phyloP scores from a whole-genome alignment of 2,888 invertebrate genomes.

The Melipona beecheii region DNA sequence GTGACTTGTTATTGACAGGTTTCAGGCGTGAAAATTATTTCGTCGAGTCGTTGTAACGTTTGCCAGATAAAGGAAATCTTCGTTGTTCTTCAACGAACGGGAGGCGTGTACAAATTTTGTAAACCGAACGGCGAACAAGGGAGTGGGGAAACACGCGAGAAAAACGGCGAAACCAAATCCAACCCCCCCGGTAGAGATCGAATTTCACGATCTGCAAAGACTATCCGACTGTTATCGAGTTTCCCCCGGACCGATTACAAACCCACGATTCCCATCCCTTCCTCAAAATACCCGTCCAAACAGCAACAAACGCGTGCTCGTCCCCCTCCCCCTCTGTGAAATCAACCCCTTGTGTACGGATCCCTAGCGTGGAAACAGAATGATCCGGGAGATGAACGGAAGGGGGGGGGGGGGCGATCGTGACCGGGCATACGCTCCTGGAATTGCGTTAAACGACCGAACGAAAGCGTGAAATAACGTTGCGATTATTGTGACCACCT shows the following conservation, averaged over 20 bases:
- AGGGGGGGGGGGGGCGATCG: slow-evolving; percentile 36
- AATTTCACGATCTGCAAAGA: neutral
- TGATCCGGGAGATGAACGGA: slow-evolving; percentile 7
- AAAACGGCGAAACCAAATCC: neutral
- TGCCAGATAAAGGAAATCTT: too few relatives aligned
- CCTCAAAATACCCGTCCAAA: neutral
- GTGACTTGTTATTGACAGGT: too few relatives aligned
- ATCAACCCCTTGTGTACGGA: slow-evolving; percentile 6
- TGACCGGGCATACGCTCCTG: slow-evolving; percentile 66
- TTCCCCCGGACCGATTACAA: neutral
- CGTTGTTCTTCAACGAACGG: too few relatives aligned
- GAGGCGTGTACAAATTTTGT: too few relatives aligned
- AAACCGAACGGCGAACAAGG: neutral
- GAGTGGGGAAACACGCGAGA: too few relatives aligned
- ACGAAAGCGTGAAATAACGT: slow-evolving; percentile 64
- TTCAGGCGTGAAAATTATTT: too few relatives aligned
- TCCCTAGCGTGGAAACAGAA: slow-evolving; percentile 22
- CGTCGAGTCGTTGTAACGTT: too few relatives aligned
- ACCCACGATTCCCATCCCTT: neutral
- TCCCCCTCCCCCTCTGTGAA: neutral
- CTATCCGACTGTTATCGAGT: neutral
- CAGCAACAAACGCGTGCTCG: slow-evolving; percentile 1
- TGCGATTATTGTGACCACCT: slow-evolving; percentile 48
- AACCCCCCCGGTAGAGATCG: neutral
- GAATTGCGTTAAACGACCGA: slow-evolving; percentile 64